These are phyloP conservation scores for Electrona antarctica DNA, from an alignment of 2,113 vertebrate species.

Conservation along the genomic window DNA sequence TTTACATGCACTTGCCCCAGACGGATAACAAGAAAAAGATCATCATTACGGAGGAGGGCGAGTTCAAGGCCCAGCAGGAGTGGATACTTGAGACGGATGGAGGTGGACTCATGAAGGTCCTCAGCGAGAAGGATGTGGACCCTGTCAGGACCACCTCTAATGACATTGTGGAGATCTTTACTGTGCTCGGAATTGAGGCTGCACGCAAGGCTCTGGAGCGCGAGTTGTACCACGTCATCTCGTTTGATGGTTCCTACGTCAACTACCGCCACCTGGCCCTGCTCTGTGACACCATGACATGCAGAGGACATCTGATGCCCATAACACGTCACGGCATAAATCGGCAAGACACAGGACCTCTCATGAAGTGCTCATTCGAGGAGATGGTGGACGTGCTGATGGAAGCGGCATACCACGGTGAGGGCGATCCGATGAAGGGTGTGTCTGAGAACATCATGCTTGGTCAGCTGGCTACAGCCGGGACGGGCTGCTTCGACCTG, in stretches of 20 bases:
- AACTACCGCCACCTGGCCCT: conserved; percentile 96
- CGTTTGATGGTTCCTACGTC: conserved; percentile 96
- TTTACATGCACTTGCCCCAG: conserved; percentile 97
- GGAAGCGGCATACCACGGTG: conserved; percentile 91
- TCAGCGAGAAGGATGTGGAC: conserved; percentile 97
- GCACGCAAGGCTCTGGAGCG: conserved; percentile 94
- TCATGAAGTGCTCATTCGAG: conserved; percentile 98
- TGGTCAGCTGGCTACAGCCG: conserved; percentile 90
- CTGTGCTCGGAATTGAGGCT: conserved; percentile 91
- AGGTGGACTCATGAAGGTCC: conserved; percentile 92
- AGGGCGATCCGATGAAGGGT: conserved; percentile 95
- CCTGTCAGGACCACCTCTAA: conserved; percentile 95
- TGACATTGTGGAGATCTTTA: conserved; percentile 98
- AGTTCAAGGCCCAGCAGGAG: conserved; percentile 97
- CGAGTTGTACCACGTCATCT: conserved; percentile 95
- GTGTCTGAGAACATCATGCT: conserved; percentile 98
- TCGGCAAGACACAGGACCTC: conserved; percentile 91
- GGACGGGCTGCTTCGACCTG: conserved; percentile 95
- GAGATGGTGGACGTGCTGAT: conserved; percentile 96
- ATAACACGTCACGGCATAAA: conserved; percentile 96
- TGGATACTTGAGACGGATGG: conserved; percentile 98
- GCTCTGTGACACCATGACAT: conserved; percentile 96
- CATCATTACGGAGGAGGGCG: conserved; percentile 95
- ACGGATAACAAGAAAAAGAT: conserved; percentile 99
- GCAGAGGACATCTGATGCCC: conserved; percentile 93